phyloP scores from a whole-genome alignment of 2,888 invertebrate species.

The Disparrhopalites patrizii region DNA sequence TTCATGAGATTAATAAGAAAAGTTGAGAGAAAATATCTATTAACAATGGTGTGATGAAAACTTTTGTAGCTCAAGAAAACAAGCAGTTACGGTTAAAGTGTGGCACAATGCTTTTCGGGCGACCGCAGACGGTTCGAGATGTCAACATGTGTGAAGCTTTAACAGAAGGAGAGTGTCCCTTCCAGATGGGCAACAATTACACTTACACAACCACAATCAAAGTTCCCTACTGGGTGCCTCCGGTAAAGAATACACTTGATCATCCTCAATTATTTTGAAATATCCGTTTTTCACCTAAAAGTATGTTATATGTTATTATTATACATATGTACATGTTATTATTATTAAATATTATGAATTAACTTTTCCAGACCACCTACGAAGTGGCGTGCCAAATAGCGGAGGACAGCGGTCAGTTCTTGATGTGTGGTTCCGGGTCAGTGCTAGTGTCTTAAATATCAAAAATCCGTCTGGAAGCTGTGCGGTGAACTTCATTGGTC shows the following conservation, averaged over 20 bases:
- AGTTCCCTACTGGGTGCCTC: constrained; percentile 8
- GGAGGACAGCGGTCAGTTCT: neutral
- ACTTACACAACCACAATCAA: neutral
- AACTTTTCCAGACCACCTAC: too few species aligned
- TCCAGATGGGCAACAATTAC: neutral
- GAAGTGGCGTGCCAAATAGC: constrained; percentile 3
- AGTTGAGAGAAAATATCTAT: too few species aligned
- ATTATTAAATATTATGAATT: too few species aligned
- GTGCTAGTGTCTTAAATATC: too few species aligned
- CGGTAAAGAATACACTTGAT: neutral
- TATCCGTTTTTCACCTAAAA: too few species aligned
- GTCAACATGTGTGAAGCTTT: constrained; percentile 11
- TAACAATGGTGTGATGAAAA: too few species aligned
- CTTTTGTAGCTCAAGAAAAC: too few species aligned
- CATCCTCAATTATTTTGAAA: neutral
- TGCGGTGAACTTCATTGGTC: too few species aligned
- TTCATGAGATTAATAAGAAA: too few species aligned
- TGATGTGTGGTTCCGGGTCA: constrained; percentile 11
- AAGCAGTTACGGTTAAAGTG: constrained; percentile 7
- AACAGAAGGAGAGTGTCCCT: neutral
- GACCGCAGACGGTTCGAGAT: constrained; percentile 4
- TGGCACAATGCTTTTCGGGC: constrained; percentile 1
- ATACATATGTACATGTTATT: neutral
- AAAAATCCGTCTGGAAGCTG: too few species aligned
- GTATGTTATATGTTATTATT: too few species aligned